Evolutionary conservation across 2,888 invertebrate species (phyloP), one percentile per base, ranked within the genome.

Genomic region (Stenchaetothrips biformis): DNA sequence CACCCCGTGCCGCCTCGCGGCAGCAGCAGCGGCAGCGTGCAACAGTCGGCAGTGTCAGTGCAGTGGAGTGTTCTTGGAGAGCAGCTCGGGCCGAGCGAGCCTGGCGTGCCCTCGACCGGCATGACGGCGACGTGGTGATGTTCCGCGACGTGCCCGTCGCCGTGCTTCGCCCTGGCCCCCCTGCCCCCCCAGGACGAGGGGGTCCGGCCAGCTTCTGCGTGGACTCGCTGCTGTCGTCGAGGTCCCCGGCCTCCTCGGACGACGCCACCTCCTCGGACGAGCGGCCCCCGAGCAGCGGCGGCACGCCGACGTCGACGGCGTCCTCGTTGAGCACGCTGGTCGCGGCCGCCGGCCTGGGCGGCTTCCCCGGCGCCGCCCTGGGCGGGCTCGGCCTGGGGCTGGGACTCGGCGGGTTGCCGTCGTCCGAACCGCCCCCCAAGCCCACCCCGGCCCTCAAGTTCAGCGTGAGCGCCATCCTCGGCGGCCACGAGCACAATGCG

Each of bases 391-490:
- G 79, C 2, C 74, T 37, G 25, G 79, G 77, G 77, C n/a, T 79
- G 81, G 80, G 62, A 48, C 47, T 80, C 80, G 80, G 67, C 74
- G 80, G 53, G 67, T 77, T 53, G 80, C 77, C 37, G 62, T 59
- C 77, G 77, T 48, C 37, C 37, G 78, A 67, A 53, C 53, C 53
- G 79, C 67, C 48, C n/a, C 78, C 49, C 80, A 86, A 86, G 83
- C 86, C 87, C 82, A 95, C 95, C 85, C 95, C 95, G 27, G 90
- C 94, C 85, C 89, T 96, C 84, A 96, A 96, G 88, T 96, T 96
- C 88, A 96, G 96, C 91, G 96, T 96, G 83, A 95, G 94, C 89
- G 96, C 96, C 78, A 96, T 96, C 84, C 89, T 96, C 84, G 95
- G 95, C 0, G 89, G 89, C 82, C 21, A 74, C 25, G 82, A 82